Evolutionary conservation across 2,888 invertebrate species (phyloP), one percentile per base, ranked within the genome.

Genomic region (Mechanitis messenoides): DNA sequence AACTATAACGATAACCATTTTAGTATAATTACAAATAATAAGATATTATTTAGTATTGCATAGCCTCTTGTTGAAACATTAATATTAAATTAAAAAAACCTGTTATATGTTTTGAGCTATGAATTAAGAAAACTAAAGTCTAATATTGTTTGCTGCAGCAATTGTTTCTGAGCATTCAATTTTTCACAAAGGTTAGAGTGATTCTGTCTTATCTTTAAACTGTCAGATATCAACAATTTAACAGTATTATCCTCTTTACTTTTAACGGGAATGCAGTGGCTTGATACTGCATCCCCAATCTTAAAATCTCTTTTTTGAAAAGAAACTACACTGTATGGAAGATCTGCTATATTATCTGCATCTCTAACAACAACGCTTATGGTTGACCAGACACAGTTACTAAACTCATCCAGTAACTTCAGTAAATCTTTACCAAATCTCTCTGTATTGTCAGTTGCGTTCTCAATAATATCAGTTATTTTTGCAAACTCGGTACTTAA

Each of bases 311-410:
- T 80, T 67, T 90, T 88, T 59, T 88, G 84, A 70, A 84, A 86
- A n/a, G 87, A 86, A 0, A 89, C 83, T 3, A 87, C 85, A 80
- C 87, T 87, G 66, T 88, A 87, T 2, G 90, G 90, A 12, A 88
- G 74, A 61, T 87, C 82, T 3, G 79, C 76, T 20, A 84, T 69
- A 38, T 83, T 78, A 42, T 83, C 83, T 5, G 83, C 77, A 72
- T 87, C 84, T 68, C 77, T 81, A 2, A 82, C 77, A 7, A 82
- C 77, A n/a, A 85, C 55, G 68, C 81, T 85, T 60, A 89, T 83
- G 3, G 88, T 87, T 12, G 83, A 77, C 89, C 90, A 90, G 61
- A 84, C 79, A 61, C 86, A 85, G 31, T 80, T 77, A 28, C 80
- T 84, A 3, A 89, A 77, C 60, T 85, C 84, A 54, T 84, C 79